These are phyloP conservation scores for Aurelia sp. DNA, from an alignment of 30 jellyfish, hydroid and myxozoan species.

Conservation along the genomic window DNA sequence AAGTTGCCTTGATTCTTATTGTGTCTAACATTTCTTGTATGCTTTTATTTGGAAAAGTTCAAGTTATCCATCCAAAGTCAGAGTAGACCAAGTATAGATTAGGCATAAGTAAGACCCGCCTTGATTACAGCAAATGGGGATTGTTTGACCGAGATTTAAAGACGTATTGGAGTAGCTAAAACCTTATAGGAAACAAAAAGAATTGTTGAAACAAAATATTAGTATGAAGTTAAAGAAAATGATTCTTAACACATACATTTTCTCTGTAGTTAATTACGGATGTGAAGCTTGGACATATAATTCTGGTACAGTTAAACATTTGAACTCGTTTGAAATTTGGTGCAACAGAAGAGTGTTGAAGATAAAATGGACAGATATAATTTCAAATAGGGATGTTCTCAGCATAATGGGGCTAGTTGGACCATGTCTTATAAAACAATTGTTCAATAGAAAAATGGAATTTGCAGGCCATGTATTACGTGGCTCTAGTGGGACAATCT, in stretches of 20 bases:
- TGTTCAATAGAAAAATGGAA: no score
- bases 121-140: neutral
- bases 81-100: no score
- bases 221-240: neutral
- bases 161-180: no score
- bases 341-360: slow-evolving; percentile 17
- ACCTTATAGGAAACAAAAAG: neutral
- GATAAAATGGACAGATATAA: neutral
- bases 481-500: no score
- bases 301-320: neutral
- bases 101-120: neutral
- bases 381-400: no score
- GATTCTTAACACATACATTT: neutral
- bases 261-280: slow-evolving; percentile 1
- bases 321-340: slow-evolving; percentile 7
- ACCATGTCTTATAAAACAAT: no score
- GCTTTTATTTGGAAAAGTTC: no score
- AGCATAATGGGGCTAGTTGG: no score
- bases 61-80: no score
- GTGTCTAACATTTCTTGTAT: no score
- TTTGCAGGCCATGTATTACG: neutral
- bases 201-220: neutral
- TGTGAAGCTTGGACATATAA: neutral
- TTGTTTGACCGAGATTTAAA: neutral
- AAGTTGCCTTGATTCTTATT: no score